A percentile compares a stretch with the other conserved stretches of the same genome.
These are phyloP conservation scores for Datnioides undecimradiatus DNA, from an alignment of 2,113 vertebrate genomes.

Conservation along the genomic window DNA sequence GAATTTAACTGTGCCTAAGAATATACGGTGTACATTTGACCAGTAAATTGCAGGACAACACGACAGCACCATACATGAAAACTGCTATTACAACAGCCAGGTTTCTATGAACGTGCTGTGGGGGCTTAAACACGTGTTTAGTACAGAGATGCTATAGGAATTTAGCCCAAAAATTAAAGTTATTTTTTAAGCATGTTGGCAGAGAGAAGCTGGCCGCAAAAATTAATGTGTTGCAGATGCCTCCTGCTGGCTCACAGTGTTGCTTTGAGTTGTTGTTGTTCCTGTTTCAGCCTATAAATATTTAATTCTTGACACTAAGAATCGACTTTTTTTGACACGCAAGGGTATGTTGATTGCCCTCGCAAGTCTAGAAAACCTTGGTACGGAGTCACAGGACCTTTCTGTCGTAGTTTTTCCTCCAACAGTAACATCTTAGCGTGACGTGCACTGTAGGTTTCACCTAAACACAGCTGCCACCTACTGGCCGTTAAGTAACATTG, in stretches of 20 bases:
- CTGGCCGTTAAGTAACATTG: not conserved
- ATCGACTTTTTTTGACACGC: too few relatives aligned
- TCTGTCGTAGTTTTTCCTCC: not conserved
- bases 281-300: slow-evolving; percentile 26
- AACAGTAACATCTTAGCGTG: not conserved
- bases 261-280: slow-evolving; percentile 11
- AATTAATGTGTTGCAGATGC: slow-evolving; percentile 73
- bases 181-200: slow-evolving; percentile 30
- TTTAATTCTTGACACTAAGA: slow-evolving; percentile 23
- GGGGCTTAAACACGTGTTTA: not conserved
- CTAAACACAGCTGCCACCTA: slow-evolving; percentile 33
- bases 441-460: not conserved
- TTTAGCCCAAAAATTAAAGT: slow-evolving; percentile 1
- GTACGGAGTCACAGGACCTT: too few relatives aligned
- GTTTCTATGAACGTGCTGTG: not conserved
- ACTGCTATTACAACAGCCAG: not conserved
- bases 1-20: not conserved
- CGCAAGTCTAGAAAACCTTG: not conserved
- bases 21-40: not conserved
- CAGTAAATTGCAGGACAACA: not conserved
- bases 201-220: slow-evolving; percentile 17
- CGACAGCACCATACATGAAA: not conserved
- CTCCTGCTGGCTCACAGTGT: slow-evolving; percentile 51
- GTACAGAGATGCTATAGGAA: not conserved
- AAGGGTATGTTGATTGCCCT: too few relatives aligned